phyloP scores from a whole-genome alignment of 2,797 vertebrate species.

The Argyrosomus regius region DNA sequence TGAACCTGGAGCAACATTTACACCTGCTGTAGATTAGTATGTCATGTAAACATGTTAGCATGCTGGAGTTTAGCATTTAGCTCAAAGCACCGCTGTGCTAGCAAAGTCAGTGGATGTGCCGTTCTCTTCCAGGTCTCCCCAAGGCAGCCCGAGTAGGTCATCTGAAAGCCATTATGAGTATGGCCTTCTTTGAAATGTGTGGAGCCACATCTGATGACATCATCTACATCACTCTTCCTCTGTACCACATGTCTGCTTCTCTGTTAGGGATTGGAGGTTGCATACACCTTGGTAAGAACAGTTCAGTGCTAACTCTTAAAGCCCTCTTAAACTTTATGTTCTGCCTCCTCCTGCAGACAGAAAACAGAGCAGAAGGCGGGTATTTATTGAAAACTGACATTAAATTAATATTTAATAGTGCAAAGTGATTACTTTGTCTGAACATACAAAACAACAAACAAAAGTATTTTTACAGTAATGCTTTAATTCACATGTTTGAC shows the following conservation, averaged over 20 bases:
- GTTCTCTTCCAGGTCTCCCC: conserved; percentile 85
- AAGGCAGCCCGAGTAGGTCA: conserved; percentile 92
- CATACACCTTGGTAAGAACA: conserved; percentile 88
- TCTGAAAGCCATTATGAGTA: conserved; percentile 89
- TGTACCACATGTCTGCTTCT: conserved; percentile 94
- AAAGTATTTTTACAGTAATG: no score
- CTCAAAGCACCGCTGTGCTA: background rate
- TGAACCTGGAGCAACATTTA: background rate
- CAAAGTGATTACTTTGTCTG: background rate
- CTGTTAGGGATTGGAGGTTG: conserved; percentile 91
- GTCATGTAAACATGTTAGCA: background rate
- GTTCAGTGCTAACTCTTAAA: no score
- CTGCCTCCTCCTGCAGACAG: background rate
- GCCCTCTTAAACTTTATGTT: background rate
- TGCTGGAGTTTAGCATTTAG: background rate
- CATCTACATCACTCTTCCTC: conserved; percentile 91
- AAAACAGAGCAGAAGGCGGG: background rate
- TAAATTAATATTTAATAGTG: background rate
- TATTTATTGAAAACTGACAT: background rate
- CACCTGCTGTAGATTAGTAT: background rate
- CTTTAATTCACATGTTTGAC: background rate
- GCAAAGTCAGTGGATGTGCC: background rate
- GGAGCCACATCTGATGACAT: conserved; percentile 85
- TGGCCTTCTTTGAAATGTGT: conserved; percentile 89
- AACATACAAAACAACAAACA: no score